A percentile compares a stretch with the other conserved stretches of the same genome.
These are phyloP conservation scores for Anorthoa munda DNA, from an alignment of 2,888 invertebrate species.

Conservation along the genomic window DNA sequence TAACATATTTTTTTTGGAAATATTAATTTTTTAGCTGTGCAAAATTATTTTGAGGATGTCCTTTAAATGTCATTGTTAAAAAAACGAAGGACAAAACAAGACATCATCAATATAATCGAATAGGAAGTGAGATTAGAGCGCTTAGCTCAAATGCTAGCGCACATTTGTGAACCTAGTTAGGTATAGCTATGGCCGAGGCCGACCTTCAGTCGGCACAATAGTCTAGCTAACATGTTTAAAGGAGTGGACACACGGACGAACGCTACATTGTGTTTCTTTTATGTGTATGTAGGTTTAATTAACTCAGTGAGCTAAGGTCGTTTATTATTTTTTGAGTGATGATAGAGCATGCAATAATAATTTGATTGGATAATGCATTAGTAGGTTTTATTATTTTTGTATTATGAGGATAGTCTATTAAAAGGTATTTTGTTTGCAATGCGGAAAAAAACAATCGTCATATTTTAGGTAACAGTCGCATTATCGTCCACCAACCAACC, in stretches of 20 bases:
- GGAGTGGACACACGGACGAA: conserved; percentile 75
- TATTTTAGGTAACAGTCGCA: background rate
- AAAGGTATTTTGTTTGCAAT: background rate
- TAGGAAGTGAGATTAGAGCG: conserved; percentile 60
- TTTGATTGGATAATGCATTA: conserved; percentile 12
- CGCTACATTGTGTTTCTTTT: conserved; percentile 58
- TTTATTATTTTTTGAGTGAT: conserved; percentile 36
- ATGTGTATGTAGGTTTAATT: conserved; percentile 49
- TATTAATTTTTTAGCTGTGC: no score
- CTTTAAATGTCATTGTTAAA: background rate
- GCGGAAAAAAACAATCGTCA: background rate
- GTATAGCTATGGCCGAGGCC: conserved; percentile 77
- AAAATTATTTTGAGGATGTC: background rate
- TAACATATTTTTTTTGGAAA: background rate
- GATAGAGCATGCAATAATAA: conserved; percentile 16
- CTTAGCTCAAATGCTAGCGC: conserved; percentile 60
- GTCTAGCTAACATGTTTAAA: conserved; percentile 78
- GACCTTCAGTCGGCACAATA: conserved; percentile 88
- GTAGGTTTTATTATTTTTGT: background rate
- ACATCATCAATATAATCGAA: conserved; percentile 27
- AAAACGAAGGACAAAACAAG: background rate
- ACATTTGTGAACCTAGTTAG: conserved; percentile 70
- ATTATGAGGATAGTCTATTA: background rate
- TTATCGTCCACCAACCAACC: no score
- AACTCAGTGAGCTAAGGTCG: conserved; percentile 32